phyloP scores from a whole-genome alignment of 2,113 vertebrate genomes.

The Geococcyx californianus region DNA sequence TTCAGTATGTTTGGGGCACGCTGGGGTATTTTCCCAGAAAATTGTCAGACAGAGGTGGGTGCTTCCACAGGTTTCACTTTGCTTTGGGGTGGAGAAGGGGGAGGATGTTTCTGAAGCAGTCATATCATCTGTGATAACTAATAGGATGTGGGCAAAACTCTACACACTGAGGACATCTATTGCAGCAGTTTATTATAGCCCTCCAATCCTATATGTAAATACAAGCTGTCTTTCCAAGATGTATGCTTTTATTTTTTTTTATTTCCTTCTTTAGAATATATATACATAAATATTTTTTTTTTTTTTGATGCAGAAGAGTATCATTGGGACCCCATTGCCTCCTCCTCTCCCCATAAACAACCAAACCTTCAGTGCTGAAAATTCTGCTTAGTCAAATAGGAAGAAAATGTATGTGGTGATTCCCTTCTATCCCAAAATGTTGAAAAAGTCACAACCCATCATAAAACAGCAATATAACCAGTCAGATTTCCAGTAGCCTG shows the following conservation, averaged over 20 bases:
- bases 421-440: background rate
- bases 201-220: constrained; percentile 10
- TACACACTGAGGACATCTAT: constrained; percentile 42
- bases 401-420: constrained; percentile 4
- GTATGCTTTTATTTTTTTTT: background rate
- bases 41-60: background rate
- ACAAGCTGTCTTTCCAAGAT: background rate
- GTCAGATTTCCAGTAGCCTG: constrained; percentile 56
- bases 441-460: constrained; percentile 9
- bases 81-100: background rate
- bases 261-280: background rate
- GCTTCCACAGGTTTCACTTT: background rate
- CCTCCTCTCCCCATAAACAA: constrained; percentile 16
- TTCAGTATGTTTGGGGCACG: background rate
- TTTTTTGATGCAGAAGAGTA: background rate
- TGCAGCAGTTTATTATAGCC: constrained; percentile 35
- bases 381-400: constrained; percentile 30
- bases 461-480: background rate
- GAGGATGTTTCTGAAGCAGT: background rate
- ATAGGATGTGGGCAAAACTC: background rate
- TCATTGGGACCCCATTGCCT: constrained; percentile 35
- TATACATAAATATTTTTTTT: background rate
- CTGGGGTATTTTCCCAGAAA: background rate
- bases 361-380: background rate
- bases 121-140: background rate